Conservation (phyloP, 2,888 invertebrate species). For the Lasioglossum malachurum region DNA sequence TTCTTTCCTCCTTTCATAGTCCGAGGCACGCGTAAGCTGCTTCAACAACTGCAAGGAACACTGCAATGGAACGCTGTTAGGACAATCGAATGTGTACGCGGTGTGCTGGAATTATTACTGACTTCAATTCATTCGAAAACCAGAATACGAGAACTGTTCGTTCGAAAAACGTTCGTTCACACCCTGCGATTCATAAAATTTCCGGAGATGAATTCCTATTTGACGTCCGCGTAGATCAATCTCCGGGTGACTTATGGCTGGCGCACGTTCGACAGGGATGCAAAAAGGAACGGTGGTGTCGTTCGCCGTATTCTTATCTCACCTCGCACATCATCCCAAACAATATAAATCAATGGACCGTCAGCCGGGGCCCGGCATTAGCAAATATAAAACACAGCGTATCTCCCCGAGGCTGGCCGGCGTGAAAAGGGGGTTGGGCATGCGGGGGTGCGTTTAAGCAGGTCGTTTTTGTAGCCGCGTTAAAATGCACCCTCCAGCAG, state of each 20-base stretch:
- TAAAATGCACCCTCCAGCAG: constrained; percentile 74
- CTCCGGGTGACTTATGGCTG: neutral
- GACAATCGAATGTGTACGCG: neutral
- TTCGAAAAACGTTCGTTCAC: neutral
- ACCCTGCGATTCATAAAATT: neutral
- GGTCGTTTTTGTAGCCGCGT: constrained; percentile 67
- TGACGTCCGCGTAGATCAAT: neutral
- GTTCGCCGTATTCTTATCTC: constrained; percentile 37
- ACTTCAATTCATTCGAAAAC: neutral
- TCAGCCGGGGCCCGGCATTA: constrained; percentile 44
- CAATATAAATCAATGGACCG: constrained; percentile 61
- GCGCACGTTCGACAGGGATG: neutral
- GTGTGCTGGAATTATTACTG: too few relatives aligned
- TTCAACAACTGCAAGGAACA: neutral
- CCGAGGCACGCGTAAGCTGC: neutral
- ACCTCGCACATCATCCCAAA: constrained; percentile 29
- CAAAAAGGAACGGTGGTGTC: neutral
- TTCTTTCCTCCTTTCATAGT: neutral
- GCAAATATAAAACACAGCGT: constrained; percentile 65
- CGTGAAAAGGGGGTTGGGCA: constrained; percentile 15
- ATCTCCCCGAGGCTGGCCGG: constrained; percentile 27
- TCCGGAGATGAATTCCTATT: neutral
- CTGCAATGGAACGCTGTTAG: neutral
- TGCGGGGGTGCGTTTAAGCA: constrained; percentile 61
- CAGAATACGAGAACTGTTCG: neutral